Base-by-base conservation (phyloP, 2,113 vertebrate species). In the Hyaena hyaena region DNA sequence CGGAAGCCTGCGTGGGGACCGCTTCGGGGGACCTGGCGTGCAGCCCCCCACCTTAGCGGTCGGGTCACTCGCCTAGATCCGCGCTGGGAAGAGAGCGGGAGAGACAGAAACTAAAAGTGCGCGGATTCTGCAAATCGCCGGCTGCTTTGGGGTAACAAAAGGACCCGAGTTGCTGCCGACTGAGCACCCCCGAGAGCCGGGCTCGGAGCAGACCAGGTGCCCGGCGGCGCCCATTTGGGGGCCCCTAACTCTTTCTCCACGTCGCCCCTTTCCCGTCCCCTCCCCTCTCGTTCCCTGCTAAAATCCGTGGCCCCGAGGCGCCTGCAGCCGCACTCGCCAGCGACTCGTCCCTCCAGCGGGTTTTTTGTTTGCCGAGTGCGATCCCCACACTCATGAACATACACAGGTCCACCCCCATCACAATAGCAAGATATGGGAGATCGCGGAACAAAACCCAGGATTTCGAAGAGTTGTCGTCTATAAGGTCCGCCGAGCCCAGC, bases 401-500 rank as follows among this genome's bases (percentile, higher is more conserved):
- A 99, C 99, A 99, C 99, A 99, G 99, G 99, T 99, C 99, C 98
- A 99, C 99, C 99, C 99, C 99, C 98, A 99, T 99, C 99, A 99
- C 99, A 98, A 99, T 99, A 99, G 99, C 99, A 98, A 99, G 99
- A 98, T 99, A 99, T 99, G 99, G 99, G 99, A 99, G 99, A 99
- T 99, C 99, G 98, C 99, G 99, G 98, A 99, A 99, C 99, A 99
- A 99, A 99, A 99, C 99, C 98, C 99, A 99, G 99, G 99, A 99
- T 98, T 99, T 99, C 93, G 99, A 99, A 96, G 99, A 99, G 96
- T 98, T 99, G 94, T 99, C 99, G 98, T 99, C 99, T 97, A 95
- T 99, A 97, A 99, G 99, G 99, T 99, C 99, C 97, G 98, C 99
- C 89, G 99, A 99, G 97, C 99, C 99, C 93, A 99, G 98, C 98